These are phyloP conservation scores for Ctenosaura bakeri DNA, from an alignment of 2,797 vertebrate genomes.

Conservation along the genomic window DNA sequence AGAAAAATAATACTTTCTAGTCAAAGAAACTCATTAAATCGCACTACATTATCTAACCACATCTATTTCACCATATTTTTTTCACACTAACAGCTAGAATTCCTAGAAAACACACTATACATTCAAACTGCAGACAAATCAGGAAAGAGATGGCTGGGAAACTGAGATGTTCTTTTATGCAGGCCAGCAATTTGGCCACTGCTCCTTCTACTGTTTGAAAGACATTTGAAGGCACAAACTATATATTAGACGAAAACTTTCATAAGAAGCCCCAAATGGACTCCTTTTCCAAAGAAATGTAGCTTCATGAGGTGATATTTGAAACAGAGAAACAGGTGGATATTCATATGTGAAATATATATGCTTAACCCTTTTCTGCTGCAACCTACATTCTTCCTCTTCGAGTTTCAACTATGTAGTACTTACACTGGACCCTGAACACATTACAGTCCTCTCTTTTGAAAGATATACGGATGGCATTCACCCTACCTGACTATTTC, in stretches of 20 bases:
- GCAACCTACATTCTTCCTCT: not conserved
- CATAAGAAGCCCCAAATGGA: not conserved
- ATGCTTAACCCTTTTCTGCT: not conserved
- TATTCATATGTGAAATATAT: not conserved
- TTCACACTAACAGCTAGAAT: conserved; percentile 31
- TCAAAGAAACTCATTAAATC: conserved; percentile 39
- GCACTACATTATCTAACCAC: conserved; percentile 7
- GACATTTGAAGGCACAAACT: not conserved
- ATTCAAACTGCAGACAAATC: conserved; percentile 40
- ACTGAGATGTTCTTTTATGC: conserved; percentile 31
- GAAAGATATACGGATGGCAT: not conserved
- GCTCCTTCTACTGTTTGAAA: conserved; percentile 41
- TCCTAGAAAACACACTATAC: not conserved
- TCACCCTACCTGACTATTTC: not conserved
- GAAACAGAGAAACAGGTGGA: not conserved
- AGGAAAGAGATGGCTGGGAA: conserved; percentile 35
- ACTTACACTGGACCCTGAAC: not conserved
- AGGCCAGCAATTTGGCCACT: conserved; percentile 45
- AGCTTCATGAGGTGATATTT: not conserved
- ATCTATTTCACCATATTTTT: conserved; percentile 7
- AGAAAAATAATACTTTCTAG: not conserved
- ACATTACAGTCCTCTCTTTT: not conserved
- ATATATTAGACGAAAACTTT: not conserved
- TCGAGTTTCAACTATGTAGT: not conserved
- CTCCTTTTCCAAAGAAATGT: not conserved